These are phyloP conservation scores for Paracanthobrama guichenoti DNA, from an alignment of 2,113 vertebrate species.

Conservation along the genomic window DNA sequence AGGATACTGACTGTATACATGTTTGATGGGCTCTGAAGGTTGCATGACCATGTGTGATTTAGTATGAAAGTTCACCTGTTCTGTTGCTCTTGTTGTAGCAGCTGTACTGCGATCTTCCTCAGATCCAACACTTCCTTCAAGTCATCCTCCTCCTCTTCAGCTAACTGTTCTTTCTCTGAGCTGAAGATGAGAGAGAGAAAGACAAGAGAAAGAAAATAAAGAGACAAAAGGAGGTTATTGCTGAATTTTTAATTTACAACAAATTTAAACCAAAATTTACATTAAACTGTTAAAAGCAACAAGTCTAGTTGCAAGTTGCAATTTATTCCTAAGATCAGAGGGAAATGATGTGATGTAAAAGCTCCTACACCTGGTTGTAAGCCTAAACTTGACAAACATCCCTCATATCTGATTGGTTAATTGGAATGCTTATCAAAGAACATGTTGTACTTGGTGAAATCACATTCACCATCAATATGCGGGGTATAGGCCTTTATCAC, in stretches of 20 bases:
- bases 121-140: slow-evolving; percentile 93
- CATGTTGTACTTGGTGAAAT: no score
- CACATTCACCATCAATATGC: no score
- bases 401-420: no score
- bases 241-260: background rate
- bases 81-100: slow-evolving; percentile 94
- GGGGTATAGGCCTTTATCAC: no score
- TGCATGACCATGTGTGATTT: background rate
- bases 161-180: slow-evolving; percentile 84
- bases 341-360: no score
- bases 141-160: slow-evolving; percentile 87
- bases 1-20: background rate
- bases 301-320: no score
- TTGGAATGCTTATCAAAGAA: no score
- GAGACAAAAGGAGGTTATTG: background rate
- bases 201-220: background rate
- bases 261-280: no score
- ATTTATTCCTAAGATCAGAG: no score
- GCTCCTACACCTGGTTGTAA: no score
- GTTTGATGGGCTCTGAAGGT: slow-evolving; percentile 2
- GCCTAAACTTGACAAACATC: no score
- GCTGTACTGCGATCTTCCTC: slow-evolving; percentile 93
- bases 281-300: background rate
- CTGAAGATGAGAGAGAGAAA: slow-evolving; percentile 67
- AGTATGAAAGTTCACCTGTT: slow-evolving; percentile 79